Conservation (phyloP, 2,113 vertebrate species). For the Charina bottae region DNA sequence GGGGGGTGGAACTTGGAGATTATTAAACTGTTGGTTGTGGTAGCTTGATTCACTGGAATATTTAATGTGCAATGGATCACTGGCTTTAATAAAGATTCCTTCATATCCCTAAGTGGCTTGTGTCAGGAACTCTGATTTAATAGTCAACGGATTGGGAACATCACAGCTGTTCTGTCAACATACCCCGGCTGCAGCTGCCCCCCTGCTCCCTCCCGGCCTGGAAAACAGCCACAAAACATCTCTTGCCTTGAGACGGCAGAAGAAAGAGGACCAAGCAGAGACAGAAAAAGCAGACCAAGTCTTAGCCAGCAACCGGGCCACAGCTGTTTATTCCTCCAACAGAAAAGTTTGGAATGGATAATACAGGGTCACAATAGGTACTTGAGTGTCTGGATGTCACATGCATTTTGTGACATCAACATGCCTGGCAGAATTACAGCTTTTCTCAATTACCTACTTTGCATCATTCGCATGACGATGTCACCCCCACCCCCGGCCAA, state of each 20-base stretch:
- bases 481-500: not conserved
- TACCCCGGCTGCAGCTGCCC: not conserved
- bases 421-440: not conserved
- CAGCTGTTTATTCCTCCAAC: constrained; percentile 42
- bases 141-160: too few relatives aligned
- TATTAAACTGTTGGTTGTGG: too few relatives aligned
- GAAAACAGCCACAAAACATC: not conserved
- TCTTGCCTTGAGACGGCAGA: not conserved
- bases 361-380: rapidly evolving
- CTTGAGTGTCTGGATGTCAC: not conserved
- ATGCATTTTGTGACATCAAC: not conserved
- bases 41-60: too few relatives aligned
- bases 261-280: not conserved
- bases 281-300: not conserved
- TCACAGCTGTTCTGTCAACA: not conserved
- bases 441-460: not conserved
- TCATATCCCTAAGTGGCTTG: too few relatives aligned
- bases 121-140: too few relatives aligned
- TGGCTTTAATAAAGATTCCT: too few relatives aligned
- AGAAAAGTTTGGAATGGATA: not conserved
- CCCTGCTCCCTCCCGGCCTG: not conserved
- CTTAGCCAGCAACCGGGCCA: rapidly evolving
- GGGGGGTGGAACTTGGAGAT: too few relatives aligned
- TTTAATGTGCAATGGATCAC: too few relatives aligned
- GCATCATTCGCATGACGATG: too few relatives aligned